These are phyloP conservation scores for Tenthredo amoena DNA, from an alignment of 2,888 invertebrate genomes.

Conservation along the genomic window DNA sequence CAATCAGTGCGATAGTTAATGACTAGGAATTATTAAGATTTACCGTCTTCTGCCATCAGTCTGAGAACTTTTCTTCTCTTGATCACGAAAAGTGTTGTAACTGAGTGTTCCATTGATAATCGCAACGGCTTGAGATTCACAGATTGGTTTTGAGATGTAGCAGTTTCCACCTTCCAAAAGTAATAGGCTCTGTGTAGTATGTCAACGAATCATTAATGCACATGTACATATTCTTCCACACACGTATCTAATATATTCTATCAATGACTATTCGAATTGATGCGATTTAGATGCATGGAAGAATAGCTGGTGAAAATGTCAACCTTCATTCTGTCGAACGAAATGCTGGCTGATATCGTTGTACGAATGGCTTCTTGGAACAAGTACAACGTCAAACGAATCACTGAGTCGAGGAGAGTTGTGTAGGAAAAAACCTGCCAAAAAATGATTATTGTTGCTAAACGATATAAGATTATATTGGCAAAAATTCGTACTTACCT, in stretches of 20 bases:
- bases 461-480: not conserved
- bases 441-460: not conserved
- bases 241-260: not conserved
- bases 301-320: not conserved
- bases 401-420: not conserved
- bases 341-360: slow-evolving; percentile 1
- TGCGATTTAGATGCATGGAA: no score
- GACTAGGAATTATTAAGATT: not conserved
- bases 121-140: slow-evolving; percentile 78
- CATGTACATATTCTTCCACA: not conserved
- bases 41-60: not conserved
- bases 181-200: slow-evolving; percentile 73
- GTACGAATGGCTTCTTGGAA: not conserved
- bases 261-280: no score
- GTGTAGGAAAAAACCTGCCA: slow-evolving; percentile 28
- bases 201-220: not conserved
- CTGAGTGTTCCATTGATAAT: slow-evolving; percentile 79
- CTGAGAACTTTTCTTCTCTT: not conserved
- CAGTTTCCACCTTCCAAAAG: slow-evolving; percentile 78
- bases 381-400: not conserved
- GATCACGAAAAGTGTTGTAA: slow-evolving; percentile 66
- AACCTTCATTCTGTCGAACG: slow-evolving; percentile 38
- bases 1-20: not conserved
- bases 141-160: slow-evolving; percentile 76
- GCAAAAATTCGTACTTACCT: slow-evolving; percentile 76